A percentile compares a stretch with the other conserved stretches of the same genome.
Conservation (phyloP, 2,888 invertebrate species). For the Cephus sareptanus region DNA sequence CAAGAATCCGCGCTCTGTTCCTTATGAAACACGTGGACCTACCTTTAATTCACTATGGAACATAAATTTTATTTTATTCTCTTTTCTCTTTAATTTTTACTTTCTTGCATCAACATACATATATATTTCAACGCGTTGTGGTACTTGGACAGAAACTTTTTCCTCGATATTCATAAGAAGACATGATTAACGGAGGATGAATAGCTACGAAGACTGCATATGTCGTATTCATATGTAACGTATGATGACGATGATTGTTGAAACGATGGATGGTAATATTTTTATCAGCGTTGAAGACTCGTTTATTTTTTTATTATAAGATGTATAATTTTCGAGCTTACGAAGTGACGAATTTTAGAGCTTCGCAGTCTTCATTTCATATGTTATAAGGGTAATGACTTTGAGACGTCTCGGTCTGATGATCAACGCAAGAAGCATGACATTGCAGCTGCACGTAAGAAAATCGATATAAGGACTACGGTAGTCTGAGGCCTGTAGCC, state of each 20-base stretch:
- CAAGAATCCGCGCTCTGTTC: background rate
- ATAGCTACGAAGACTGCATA: conserved; percentile 25
- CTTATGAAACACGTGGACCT: background rate
- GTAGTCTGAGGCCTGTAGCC: conserved; percentile 29
- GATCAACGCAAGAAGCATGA: conserved; percentile 48
- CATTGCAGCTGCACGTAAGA: conserved; percentile 54
- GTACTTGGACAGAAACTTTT: background rate
- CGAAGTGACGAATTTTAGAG: conserved; percentile 54
- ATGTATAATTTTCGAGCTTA: background rate
- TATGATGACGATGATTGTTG: background rate
- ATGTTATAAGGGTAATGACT: conserved; percentile 49
- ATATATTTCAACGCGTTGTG: background rate
- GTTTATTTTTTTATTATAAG: background rate
- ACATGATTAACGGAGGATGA: background rate
- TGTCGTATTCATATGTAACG: background rate
- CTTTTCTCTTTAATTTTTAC: background rate
- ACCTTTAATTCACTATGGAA: background rate
- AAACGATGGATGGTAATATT: background rate
- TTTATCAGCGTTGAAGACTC: background rate
- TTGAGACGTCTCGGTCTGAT: conserved; percentile 51
- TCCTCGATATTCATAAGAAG: background rate
- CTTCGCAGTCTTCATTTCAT: conserved; percentile 37
- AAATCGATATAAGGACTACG: conserved; percentile 51
- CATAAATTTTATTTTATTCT: background rate
- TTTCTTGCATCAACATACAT: background rate